Conservation (phyloP, 2,797 vertebrate species). For the Cuniculus paca region DNA sequence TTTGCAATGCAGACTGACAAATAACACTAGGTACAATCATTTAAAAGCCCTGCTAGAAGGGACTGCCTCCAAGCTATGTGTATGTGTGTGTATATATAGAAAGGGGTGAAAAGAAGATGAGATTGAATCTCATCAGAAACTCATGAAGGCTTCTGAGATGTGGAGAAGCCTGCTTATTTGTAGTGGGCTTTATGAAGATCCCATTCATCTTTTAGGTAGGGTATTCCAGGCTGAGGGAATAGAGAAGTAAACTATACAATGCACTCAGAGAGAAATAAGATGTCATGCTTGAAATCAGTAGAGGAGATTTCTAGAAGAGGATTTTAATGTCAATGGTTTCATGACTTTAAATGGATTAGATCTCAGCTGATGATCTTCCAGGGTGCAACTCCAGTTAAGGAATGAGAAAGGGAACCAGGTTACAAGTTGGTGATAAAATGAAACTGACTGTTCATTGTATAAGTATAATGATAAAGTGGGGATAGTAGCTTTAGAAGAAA, state of each 20-base stretch:
- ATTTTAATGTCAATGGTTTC: not conserved
- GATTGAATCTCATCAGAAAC: not conserved
- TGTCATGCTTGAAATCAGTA: not conserved
- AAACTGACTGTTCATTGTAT: not conserved
- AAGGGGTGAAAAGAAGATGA: not conserved
- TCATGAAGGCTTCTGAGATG: not conserved
- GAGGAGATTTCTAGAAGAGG: not conserved
- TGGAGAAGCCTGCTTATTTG: not conserved
- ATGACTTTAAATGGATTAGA: slow-evolving; percentile 2
- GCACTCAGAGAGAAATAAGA: not conserved
- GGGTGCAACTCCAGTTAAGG: not conserved
- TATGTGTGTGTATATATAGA: not conserved
- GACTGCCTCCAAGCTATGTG: not conserved
- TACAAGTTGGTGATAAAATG: not conserved
- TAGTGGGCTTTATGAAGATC: not conserved
- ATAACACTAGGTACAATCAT: not conserved
- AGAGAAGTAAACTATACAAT: not conserved
- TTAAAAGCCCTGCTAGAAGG: not conserved
- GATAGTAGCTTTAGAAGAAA: slow-evolving; percentile 41
- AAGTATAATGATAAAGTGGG: not conserved
- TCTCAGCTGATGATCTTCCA: not conserved
- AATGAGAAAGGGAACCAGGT: not conserved
- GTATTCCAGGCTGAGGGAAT: not conserved
- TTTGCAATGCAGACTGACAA: not conserved
- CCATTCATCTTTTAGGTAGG: slow-evolving; percentile 4